phyloP scores from a whole-genome alignment of 2,888 invertebrate species.

The Meta bourneti region DNA sequence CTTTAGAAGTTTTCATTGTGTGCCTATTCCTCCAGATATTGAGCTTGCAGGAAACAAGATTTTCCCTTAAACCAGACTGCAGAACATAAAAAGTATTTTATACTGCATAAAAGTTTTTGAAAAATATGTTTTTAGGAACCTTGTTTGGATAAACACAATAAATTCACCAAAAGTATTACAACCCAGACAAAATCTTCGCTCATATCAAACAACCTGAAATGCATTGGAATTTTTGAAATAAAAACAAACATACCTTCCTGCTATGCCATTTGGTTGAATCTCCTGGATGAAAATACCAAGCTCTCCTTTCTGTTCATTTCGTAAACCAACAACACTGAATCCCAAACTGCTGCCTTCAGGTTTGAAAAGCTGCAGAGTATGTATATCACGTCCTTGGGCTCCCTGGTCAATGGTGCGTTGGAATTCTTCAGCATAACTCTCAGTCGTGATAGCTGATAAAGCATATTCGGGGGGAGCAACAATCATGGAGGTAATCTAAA shows the following conservation, averaged over 20 bases:
- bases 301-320: constrained; percentile 85
- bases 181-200: too few relatives aligned
- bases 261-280: constrained; percentile 85
- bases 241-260: constrained; percentile 83
- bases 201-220: too few relatives aligned
- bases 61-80: too few relatives aligned
- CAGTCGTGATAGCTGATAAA: constrained; percentile 77
- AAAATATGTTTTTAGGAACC: too few relatives aligned
- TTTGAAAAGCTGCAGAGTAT: constrained; percentile 84
- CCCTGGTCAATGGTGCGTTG: constrained; percentile 83
- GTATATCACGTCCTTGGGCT: constrained; percentile 84
- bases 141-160: too few relatives aligned
- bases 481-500: constrained; percentile 62
- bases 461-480: constrained; percentile 76
- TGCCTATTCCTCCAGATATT: too few relatives aligned
- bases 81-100: too few relatives aligned
- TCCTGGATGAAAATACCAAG: constrained; percentile 86
- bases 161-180: too few relatives aligned
- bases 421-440: constrained; percentile 83
- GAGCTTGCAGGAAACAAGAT: too few relatives aligned
- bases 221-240: neutral
- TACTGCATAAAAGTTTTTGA: too few relatives aligned
- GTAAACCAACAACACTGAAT: constrained; percentile 85
- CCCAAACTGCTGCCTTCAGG: constrained; percentile 86
- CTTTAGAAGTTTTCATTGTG: too few relatives aligned